These are phyloP conservation scores for Perca flavescens DNA, from an alignment of 2,113 vertebrate genomes.

Conservation along the genomic window DNA sequence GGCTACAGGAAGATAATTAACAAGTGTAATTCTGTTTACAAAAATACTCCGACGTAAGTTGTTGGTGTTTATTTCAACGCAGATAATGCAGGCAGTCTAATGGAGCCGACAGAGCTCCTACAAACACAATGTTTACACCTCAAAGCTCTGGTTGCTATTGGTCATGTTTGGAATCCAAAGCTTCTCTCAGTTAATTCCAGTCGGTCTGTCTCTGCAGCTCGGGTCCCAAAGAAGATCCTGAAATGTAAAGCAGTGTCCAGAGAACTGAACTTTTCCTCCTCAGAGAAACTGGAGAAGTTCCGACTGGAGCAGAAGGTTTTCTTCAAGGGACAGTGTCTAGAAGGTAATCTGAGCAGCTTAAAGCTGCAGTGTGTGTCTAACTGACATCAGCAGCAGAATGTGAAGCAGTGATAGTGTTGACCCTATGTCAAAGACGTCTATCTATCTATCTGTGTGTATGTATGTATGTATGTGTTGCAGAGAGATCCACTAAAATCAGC, in stretches of 20 bases:
- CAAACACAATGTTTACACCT: too few species aligned
- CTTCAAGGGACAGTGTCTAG: slow-evolving; percentile 99
- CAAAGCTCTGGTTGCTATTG: neutral
- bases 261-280: slow-evolving; percentile 98
- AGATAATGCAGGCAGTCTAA: neutral
- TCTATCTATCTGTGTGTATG: too few species aligned
- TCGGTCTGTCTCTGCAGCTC: slow-evolving; percentile 83
- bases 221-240: slow-evolving; percentile 98
- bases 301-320: slow-evolving; percentile 98
- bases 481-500: too few species aligned
- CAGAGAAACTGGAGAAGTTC: slow-evolving; percentile 99
- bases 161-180: neutral
- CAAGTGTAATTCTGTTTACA: neutral
- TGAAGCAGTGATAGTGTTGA: too few species aligned
- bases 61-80: neutral
- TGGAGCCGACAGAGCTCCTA: neutral
- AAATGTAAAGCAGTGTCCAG: slow-evolving; percentile 99
- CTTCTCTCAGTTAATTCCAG: neutral
- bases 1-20: too few species aligned
- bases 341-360: slow-evolving; percentile 86
- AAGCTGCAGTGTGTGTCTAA: neutral
- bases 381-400: too few species aligned
- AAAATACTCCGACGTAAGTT: neutral
- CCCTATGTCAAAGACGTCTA: too few species aligned
- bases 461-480: too few species aligned